A percentile compares a stretch with the other conserved stretches of the same genome.
These are phyloP conservation scores for Reticulitermes lucifugus DNA, from an alignment of 2,888 invertebrate genomes.

Conservation along the genomic window DNA sequence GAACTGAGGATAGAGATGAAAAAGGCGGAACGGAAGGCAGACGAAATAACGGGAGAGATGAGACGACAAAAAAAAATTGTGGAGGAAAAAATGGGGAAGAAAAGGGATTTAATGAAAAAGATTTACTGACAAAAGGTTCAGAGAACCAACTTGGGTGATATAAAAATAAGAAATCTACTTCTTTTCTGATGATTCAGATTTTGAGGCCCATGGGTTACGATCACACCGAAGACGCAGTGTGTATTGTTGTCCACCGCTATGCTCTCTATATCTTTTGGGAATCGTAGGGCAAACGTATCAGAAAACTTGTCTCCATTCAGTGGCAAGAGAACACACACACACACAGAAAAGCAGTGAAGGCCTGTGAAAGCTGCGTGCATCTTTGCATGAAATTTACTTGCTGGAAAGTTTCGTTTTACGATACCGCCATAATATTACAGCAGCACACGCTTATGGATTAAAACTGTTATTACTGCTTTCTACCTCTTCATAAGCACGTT, in stretches of 20 bases:
- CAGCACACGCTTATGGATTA: conserved; percentile 8
- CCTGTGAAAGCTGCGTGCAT: neutral
- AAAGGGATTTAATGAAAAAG: conserved; percentile 47
- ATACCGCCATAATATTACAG: neutral
- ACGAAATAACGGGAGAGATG: conserved; percentile 30
- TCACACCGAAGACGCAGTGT: neutral
- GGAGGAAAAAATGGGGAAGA: neutral
- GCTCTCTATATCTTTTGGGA: neutral
- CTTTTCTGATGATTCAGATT: conserved; percentile 40
- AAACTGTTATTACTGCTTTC: neutral
- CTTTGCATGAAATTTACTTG: neutral
- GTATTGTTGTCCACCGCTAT: neutral
- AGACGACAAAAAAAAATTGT: neutral
- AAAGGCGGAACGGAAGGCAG: neutral
- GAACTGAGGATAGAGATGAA: neutral
- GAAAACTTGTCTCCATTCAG: neutral
- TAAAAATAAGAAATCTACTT: neutral
- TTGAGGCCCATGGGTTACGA: too few relatives aligned
- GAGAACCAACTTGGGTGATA: conserved; percentile 22
- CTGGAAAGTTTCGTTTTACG: neutral
- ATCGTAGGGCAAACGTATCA: neutral
- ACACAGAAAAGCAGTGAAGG: neutral
- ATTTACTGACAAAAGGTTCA: conserved; percentile 48
- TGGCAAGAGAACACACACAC: neutral
- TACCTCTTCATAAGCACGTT: neutral